Conservation (phyloP, 2,113 vertebrate species). For the Octodon degus region DNA sequence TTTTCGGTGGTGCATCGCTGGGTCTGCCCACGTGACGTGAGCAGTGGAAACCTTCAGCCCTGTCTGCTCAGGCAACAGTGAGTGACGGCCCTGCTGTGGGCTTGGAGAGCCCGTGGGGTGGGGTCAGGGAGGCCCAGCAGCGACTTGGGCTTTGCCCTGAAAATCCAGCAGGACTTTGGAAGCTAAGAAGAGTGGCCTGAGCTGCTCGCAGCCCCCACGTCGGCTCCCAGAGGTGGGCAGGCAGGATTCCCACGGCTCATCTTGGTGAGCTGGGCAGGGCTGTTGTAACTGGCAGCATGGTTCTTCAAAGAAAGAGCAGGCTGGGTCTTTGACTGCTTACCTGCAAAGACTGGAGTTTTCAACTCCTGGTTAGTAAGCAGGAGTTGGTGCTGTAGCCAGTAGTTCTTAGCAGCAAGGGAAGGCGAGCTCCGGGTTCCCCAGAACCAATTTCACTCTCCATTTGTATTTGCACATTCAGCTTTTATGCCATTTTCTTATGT, state of each 20-base stretch:
- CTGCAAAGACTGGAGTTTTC: not conserved
- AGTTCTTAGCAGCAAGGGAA: not conserved
- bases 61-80: fast-evolving
- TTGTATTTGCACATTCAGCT: conserved; percentile 11
- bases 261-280: not conserved
- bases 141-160: not conserved
- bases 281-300: not conserved
- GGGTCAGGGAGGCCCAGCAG: no score
- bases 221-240: not conserved
- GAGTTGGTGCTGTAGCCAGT: not conserved
- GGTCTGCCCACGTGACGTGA: not conserved
- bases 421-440: not conserved
- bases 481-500: not conserved
- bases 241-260: not conserved
- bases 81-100: fast-evolving
- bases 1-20: not conserved
- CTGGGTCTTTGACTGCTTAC: not conserved
- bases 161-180: not conserved
- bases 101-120: not conserved
- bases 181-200: not conserved
- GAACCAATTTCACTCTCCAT: conserved; percentile 42
- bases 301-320: not conserved
- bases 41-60: not conserved
- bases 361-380: not conserved
- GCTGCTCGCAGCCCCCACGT: not conserved